Base-by-base conservation (phyloP, 2,113 vertebrate species). In the Panthera uncia region DNA sequence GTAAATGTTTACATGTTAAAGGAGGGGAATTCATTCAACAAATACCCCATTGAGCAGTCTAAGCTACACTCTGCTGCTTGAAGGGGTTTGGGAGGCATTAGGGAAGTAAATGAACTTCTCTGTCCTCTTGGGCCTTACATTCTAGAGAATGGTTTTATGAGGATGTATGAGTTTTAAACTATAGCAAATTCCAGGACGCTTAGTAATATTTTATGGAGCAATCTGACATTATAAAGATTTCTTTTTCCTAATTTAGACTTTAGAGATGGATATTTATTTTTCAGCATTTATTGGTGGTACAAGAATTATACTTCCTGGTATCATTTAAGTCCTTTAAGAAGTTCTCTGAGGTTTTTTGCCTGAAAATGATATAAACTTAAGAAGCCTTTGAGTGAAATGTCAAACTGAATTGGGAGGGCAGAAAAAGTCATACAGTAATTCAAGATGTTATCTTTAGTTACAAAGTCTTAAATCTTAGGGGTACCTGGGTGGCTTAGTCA, bases 381-480 rank as follows among this genome's bases (percentile, higher is more conserved):
- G 92, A 74, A 87, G 27, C 0, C 23, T 89, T 85, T 68, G 41
- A 18, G 18, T 84, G 19, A 84, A 57, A 68, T 2, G 31, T 45
- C 82, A 84, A 38, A 57, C 27, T 50, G 25, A 81, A 48, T 71
- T 65, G 86, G 71, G 92, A 97, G 88, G 68, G 18, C 33, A 93
- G 31, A 87, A 96, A 86, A 98, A 98, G 88, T 82, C 89, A 96
- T 97, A 97, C 45, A 84, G 94, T 85, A 96, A n/a, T 98, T 97
- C 76, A 92, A 33, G 52, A 61, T 93, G 15, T 68, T 97, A 48
- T 89, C 95, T 98, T 96, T 48, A 80, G 8, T 96, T 92, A 93
- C 65, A 79, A 93, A 97, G 80, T 86, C 84, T 91, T 93, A 97
- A 86, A 71, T 95, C 97, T 96, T 98, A 86, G 57, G 57, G 21